phyloP scores from a whole-genome alignment of 2,797 vertebrate species.

The Tarsius wallacei region DNA sequence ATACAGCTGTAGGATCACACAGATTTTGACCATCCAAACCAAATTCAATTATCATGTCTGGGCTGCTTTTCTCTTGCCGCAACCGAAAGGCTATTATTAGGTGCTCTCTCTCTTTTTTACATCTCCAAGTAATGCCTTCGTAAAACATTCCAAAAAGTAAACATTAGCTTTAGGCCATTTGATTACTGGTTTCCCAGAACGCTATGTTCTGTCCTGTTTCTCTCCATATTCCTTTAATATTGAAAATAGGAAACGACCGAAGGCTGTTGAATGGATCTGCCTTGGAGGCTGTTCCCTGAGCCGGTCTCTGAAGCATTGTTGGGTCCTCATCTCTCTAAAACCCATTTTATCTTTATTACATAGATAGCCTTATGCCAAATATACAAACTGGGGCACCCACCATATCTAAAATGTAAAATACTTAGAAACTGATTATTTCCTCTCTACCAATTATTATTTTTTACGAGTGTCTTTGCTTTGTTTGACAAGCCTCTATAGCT shows the following conservation, averaged over 20 bases:
- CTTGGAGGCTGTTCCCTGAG: constrained; percentile 46
- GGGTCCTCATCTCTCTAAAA: constrained; percentile 26
- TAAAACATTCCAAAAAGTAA: constrained; percentile 92
- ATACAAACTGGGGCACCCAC: background rate
- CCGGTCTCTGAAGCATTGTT: constrained; percentile 47
- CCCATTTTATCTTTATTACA: constrained; percentile 47
- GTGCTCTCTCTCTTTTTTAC: constrained; percentile 86
- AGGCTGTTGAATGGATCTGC: constrained; percentile 83
- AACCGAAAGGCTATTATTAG: constrained; percentile 92
- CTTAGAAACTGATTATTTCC: constrained; percentile 74
- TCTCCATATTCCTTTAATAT: constrained; percentile 89
- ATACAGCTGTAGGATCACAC: constrained; percentile 92
- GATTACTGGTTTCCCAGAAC: constrained; percentile 92
- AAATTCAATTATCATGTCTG: constrained; percentile 93
- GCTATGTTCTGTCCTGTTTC: constrained; percentile 89
- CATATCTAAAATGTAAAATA: background rate
- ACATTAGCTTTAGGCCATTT: constrained; percentile 91
- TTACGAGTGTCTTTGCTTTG: constrained; percentile 47
- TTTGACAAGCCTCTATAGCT: constrained; percentile 49
- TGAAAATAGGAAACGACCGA: constrained; percentile 83
- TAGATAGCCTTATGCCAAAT: background rate
- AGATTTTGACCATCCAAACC: constrained; percentile 91
- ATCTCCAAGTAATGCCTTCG: constrained; percentile 91
- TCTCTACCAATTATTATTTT: constrained; percentile 49
- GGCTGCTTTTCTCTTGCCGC: constrained; percentile 90